Evolutionary conservation across 1,140 invertebrate species (phyloP).

Genomic region (Diabrotica virgifera): DNA sequence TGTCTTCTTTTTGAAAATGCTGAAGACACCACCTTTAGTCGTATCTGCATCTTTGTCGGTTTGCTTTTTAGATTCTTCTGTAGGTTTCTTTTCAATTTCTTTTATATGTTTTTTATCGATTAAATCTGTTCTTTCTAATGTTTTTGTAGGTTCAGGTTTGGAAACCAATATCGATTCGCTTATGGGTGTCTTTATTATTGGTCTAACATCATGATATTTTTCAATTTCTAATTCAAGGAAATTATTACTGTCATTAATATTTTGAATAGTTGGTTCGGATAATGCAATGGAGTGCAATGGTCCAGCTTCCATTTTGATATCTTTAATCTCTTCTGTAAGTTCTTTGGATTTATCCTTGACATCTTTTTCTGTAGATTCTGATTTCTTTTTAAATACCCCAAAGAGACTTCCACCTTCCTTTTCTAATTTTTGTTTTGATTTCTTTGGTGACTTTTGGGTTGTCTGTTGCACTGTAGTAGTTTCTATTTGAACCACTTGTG

Average conservation of each 20-base stretch:
- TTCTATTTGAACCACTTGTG: too few relatives aligned
- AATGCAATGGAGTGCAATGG: neutral
- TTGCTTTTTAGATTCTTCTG: neutral
- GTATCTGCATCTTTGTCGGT: neutral
- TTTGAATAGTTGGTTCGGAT: conserved; percentile 5
- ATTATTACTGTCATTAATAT: conserved; percentile 14
- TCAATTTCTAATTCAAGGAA: conserved; percentile 26
- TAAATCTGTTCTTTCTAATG: neutral
- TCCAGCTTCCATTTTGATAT: neutral
- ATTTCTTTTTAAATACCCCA: neutral
- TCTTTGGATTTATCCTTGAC: conserved; percentile 7
- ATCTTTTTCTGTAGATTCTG: conserved; percentile 6
- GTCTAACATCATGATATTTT: conserved; percentile 26
- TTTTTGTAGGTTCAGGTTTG: neutral
- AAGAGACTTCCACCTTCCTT: conserved; percentile 11
- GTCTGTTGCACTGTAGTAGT: neutral
- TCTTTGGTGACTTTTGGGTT: conserved; percentile 1
- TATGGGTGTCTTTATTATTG: neutral
- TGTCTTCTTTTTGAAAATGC: conserved; percentile 27
- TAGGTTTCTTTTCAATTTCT: neutral
- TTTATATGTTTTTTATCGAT: neutral
- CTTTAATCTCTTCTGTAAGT: neutral
- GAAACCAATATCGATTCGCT: neutral
- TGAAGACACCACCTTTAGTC: conserved; percentile 13
- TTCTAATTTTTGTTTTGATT: neutral